Percentiles rank a stretch among this genome's conserved stretches.
Evolutionary conservation across 2,113 vertebrate genomes (phyloP).

Genomic region (Eupsittula cactorum): DNA sequence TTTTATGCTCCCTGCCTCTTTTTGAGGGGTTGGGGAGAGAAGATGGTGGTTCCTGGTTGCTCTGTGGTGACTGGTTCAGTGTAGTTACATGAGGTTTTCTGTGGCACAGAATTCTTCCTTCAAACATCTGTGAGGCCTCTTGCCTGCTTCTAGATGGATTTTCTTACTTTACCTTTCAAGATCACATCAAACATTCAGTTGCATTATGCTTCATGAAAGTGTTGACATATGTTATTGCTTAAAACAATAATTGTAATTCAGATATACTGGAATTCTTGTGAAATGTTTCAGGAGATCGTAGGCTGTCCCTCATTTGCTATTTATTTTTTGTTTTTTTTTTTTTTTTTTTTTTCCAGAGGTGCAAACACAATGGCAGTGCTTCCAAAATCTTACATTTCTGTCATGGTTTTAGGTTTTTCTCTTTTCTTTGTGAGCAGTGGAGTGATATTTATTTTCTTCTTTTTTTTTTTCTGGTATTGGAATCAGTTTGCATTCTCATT

Average conservation of each 20-base stretch:
- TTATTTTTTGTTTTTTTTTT: not conserved
- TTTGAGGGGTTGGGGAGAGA: no score
- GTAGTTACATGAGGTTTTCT: not conserved
- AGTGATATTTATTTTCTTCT: slow-evolving; percentile 1
- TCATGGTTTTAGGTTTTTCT: not conserved
- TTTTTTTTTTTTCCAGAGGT: slow-evolving; percentile 25
- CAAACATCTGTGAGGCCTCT: not conserved
- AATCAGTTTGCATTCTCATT: not conserved
- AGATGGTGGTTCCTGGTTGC: not conserved
- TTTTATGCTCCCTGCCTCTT: not conserved
- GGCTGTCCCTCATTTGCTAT: not conserved
- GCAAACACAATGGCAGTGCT: not conserved
- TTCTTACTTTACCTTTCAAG: not conserved
- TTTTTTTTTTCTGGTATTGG: not conserved
- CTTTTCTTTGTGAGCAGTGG: not conserved
- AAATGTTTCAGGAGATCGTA: not conserved
- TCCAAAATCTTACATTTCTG: not conserved
- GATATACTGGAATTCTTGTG: slow-evolving; percentile 4
- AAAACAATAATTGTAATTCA: slow-evolving; percentile 8
- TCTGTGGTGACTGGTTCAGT: not conserved
- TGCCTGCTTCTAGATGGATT: not conserved
- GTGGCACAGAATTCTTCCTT: not conserved
- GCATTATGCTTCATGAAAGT: not conserved
- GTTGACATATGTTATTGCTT: not conserved
- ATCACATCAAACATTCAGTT: not conserved